Base-by-base conservation (phyloP, 1,140 invertebrate genomes). In the Caerostris darwini region DNA sequence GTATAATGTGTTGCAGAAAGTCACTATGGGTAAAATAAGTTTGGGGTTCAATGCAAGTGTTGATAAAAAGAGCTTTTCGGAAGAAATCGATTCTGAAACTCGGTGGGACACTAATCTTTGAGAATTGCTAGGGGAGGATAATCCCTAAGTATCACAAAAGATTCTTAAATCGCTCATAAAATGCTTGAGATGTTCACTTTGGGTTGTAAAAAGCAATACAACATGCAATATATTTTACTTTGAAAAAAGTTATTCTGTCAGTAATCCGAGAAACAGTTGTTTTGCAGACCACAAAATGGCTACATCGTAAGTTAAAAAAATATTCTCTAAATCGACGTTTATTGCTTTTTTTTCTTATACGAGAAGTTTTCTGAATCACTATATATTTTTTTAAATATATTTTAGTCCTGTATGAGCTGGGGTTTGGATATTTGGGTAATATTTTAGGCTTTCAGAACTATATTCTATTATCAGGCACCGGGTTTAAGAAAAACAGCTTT, bases 231-330 rank as follows among this genome's bases (percentile, higher is more conserved):
- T n/a, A 7, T 8, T 83, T 83, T 59, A n/a, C 83, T 85, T 67
- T 34, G 82, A 85, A 3, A 71, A 50, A 77, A 77, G 10, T 12
- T 12, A 50, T 57, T 58, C 58, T 56, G 19, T 58, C 54, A 5
- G n/a, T 77, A 90, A 90, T 56, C 59, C 50, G 5, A 10, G 50
- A n/a, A 90, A 90, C 64, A 90, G 88, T 90, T 90, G 88, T 90
- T 90, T 90, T 90, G 67, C 67, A n/a, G 58, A 90, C 88, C 88
- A 6, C 88, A 71, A 71, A 71, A 90, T 56, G 12, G 53, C 19
- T 53, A 57, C 53, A 53, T 90, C 88, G 17, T 90, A 90, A 58
- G 88, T 90, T 71, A 67, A 7, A 19, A 57, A 71, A 67, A 69
- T 90, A 53, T 57, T 54, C 7, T 53, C 4, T 7, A 3, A 53